Percentiles rank a stretch among this genome's conserved stretches.
phyloP scores from a whole-genome alignment of 2,797 vertebrate species.

The Masticophis lateralis region DNA sequence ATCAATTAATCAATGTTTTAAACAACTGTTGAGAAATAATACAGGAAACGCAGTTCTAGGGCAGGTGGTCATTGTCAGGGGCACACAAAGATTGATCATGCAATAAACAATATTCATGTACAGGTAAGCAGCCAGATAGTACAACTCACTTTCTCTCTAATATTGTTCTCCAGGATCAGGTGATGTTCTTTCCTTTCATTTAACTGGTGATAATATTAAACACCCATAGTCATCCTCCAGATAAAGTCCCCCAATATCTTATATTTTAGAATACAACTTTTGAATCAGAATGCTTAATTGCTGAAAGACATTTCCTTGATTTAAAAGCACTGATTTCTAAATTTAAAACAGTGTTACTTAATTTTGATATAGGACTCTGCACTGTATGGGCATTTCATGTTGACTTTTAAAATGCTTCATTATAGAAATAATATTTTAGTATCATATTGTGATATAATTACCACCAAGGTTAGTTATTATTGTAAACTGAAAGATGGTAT shows the following conservation, averaged over 20 bases:
- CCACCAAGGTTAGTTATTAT: neutral
- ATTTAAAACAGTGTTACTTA: neutral
- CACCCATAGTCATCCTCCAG: neutral
- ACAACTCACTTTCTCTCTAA: neutral
- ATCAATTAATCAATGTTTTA: neutral
- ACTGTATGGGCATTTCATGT: neutral
- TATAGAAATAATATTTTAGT: neutral
- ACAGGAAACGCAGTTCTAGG: neutral
- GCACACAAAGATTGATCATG: neutral
- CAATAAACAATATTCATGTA: neutral
- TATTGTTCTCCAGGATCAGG: neutral
- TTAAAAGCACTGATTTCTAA: neutral
- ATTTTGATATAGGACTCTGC: neutral
- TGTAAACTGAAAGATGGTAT: neutral
- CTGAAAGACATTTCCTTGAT: neutral
- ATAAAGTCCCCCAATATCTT: neutral
- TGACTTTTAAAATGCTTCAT: neutral
- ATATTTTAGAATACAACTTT: neutral
- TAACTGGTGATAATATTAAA: neutral
- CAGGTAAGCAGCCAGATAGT: neutral
- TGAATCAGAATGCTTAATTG: no score
- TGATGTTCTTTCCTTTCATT: neutral
- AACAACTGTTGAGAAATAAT: neutral
- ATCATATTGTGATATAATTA: neutral
- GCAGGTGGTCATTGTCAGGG: neutral